Evolutionary conservation across 2,113 vertebrate genomes (phyloP).

Genomic region (Crotalus tigris): DNA sequence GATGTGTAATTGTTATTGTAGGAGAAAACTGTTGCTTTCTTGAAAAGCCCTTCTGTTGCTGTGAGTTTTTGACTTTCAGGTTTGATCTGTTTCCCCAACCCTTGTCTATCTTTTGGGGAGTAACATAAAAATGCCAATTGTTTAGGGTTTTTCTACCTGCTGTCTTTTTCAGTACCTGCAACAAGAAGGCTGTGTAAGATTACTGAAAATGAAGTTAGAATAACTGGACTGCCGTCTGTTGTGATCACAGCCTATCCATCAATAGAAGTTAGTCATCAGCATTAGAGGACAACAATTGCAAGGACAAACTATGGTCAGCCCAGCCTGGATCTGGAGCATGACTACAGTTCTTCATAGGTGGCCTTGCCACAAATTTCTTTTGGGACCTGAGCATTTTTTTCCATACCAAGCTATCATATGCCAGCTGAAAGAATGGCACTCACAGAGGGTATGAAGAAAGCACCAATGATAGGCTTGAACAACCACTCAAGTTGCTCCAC

Average conservation of each 20-base stretch:
- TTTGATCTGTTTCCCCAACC: not conserved
- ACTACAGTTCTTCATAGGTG: rapidly evolving
- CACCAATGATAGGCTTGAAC: rapidly evolving
- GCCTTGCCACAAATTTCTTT: not conserved
- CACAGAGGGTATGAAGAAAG: not conserved
- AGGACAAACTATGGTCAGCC: rapidly evolving
- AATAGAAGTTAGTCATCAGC: not conserved
- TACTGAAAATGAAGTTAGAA: not conserved
- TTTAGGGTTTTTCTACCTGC: not conserved
- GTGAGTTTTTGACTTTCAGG: not conserved
- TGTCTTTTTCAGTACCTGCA: not conserved
- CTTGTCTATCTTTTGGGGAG: not conserved
- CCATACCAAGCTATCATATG: rapidly evolving
- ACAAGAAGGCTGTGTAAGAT: conserved; percentile 6
- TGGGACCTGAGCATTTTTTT: not conserved
- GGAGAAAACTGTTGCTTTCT: not conserved
- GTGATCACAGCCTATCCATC: not conserved
- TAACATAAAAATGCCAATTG: not conserved
- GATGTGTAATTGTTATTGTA: not conserved
- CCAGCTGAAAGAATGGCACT: not conserved
- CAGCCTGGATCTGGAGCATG: rapidly evolving
- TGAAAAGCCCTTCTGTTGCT: not conserved
- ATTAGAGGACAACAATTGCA: not conserved
- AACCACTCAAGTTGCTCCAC: not conserved
- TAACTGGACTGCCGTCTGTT: not conserved